Evolutionary conservation across 2,113 vertebrate species (phyloP), one percentile per base, ranked within the genome.

Genomic region (Dryoscopus gambensis): DNA sequence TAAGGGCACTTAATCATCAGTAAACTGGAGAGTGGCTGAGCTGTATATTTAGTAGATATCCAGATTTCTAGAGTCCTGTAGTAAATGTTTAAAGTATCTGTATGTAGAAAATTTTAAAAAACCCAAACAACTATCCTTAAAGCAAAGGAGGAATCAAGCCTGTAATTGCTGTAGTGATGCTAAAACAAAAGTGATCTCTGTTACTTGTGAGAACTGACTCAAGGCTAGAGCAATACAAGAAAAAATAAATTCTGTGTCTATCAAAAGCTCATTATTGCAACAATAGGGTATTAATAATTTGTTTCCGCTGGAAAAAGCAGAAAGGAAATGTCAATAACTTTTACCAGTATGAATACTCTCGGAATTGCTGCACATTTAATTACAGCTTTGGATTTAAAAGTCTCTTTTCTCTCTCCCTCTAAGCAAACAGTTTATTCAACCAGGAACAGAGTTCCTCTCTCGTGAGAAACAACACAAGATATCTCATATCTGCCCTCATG

Each of bases 301-400:
- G 55, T 81, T 95, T 95, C 83, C 3, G 0, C 39, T 88, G 40
- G 55, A 85, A 85, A 80, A 94, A 63, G 16, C 46, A 74, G 44
- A 78, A 86, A 70, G 31, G 20, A 94, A 94, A 92, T 70, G 79
- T 87, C 75, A 84, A 87, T 96, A 89, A 71, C 44, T 68, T 95
- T 95, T 94, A 74, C 60, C 40, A 63, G 8, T 71, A 55, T 84
- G 76, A 93, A 86, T 84, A 71, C 52, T 63, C 63, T 60, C 37
- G 53, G n/a, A 93, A 90, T 78, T 74, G 37, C 52, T 81, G 56
- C 57, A 62, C 39, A 49, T 75, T 89, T 93, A 94, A 94, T 95
- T 95, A 67, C 37, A 68, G 25, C 18, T 86, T 93, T 78, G 60
- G 44, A 71, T 92, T 90, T 92, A 37, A 82, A 93, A 91, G 31